phyloP scores from a whole-genome alignment of 1,140 invertebrate species.

The Sesamia nonagrioides region DNA sequence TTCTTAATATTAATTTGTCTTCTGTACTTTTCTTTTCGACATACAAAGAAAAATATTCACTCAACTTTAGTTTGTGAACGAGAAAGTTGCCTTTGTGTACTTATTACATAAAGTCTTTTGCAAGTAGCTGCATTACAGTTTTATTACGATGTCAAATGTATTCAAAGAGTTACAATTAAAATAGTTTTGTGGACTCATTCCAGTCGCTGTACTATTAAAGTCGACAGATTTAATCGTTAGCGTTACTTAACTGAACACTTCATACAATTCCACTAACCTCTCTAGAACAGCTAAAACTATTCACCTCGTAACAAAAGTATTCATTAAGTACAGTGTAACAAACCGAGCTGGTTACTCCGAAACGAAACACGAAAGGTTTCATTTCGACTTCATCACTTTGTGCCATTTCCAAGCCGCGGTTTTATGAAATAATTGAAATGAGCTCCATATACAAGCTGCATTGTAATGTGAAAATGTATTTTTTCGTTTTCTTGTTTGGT shows the following conservation, averaged over 20 bases:
- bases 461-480: slow-evolving; percentile 16
- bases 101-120: no score
- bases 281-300: background rate
- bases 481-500: background rate
- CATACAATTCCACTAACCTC: slow-evolving; percentile 1
- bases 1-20: no score
- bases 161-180: background rate
- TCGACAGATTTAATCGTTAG: slow-evolving; percentile 18
- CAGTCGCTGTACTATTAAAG: background rate
- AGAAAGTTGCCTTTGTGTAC: no score
- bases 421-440: slow-evolving; percentile 34
- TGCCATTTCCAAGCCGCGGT: slow-evolving; percentile 15
- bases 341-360: slow-evolving; percentile 4
- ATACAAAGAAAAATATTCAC: no score
- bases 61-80: no score
- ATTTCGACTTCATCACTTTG: slow-evolving; percentile 30
- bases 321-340: slow-evolving; percentile 14
- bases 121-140: no score
- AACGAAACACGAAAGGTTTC: background rate
- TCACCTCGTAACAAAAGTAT: slow-evolving; percentile 26
- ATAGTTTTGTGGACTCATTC: background rate
- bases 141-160: no score
- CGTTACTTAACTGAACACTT: background rate
- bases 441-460: slow-evolving; percentile 4
- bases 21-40: no score